Evolutionary conservation across 2,888 invertebrate genomes (phyloP).

Genomic region (Thecophora atra): DNA sequence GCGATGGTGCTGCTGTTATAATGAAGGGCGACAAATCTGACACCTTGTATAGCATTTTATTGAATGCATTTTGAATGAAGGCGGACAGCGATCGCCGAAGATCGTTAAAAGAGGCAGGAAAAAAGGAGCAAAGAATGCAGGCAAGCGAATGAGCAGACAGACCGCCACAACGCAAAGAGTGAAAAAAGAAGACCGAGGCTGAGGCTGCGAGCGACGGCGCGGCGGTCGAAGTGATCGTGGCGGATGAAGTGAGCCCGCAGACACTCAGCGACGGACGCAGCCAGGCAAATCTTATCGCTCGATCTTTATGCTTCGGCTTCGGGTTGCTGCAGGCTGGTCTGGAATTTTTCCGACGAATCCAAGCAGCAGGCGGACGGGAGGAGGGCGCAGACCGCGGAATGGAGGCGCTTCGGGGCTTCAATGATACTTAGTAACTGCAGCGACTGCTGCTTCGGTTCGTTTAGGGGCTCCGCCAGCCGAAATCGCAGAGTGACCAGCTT

Average conservation of each 20-base stretch:
- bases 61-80: conserved; percentile 46
- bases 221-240: not conserved
- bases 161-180: not conserved
- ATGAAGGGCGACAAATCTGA: conserved; percentile 66
- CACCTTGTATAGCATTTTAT: conserved; percentile 65
- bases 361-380: conserved; percentile 49
- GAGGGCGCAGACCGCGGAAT: not conserved
- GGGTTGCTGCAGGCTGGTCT: conserved; percentile 1
- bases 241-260: not conserved
- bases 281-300: conserved; percentile 57
- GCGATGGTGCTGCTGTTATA: conserved; percentile 47
- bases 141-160: not conserved
- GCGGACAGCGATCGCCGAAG: not conserved
- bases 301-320: conserved; percentile 56
- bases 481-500: no score
- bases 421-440: conserved; percentile 13
- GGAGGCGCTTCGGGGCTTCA: not conserved
- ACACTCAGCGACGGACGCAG: not conserved
- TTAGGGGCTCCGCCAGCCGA: no score
- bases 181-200: no score
- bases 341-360: conserved; percentile 53
- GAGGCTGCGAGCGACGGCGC: no score
- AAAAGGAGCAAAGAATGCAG: not conserved
- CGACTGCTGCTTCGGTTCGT: no score
- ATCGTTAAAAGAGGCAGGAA: not conserved